Conservation (phyloP, 2,888 invertebrate species). For the Acrobasis consociella region DNA sequence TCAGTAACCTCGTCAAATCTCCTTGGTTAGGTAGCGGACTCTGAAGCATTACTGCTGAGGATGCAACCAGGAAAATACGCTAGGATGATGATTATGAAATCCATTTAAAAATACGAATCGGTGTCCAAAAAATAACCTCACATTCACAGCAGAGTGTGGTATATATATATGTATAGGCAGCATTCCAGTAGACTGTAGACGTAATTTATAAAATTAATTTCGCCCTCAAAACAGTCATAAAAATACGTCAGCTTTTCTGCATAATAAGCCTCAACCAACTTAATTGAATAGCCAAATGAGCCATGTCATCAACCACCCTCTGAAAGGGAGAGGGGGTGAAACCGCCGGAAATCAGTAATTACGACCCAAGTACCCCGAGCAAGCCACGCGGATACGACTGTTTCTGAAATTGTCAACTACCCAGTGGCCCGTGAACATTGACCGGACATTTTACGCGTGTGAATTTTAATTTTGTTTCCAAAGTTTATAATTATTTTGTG, state of each 20-base stretch:
- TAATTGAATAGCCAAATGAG: constrained; percentile 42
- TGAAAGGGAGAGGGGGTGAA: not conserved
- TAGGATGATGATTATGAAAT: too few species aligned
- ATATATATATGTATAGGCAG: too few species aligned
- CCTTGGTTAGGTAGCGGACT: too few species aligned
- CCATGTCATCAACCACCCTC: constrained; percentile 31
- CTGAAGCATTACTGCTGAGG: too few species aligned
- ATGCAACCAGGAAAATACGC: too few species aligned
- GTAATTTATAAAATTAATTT: not conserved
- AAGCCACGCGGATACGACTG: constrained; percentile 24
- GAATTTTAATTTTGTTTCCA: too few species aligned
- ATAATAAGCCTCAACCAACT: constrained; percentile 29
- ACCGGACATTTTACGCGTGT: not conserved
- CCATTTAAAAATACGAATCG: too few species aligned
- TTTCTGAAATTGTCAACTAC: not conserved
- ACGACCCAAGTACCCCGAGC: constrained; percentile 24
- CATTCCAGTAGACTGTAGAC: too few species aligned
- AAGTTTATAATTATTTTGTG: too few species aligned
- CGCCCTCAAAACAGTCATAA: not conserved
- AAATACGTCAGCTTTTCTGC: not conserved
- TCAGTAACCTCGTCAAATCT: too few species aligned
- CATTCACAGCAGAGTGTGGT: too few species aligned
- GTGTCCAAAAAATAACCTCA: too few species aligned
- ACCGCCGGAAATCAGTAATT: constrained; percentile 1
- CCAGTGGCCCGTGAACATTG: not conserved